Evolutionary conservation across 2,888 invertebrate genomes (phyloP).

Genomic region (Leptinotarsa rubiginosa): DNA sequence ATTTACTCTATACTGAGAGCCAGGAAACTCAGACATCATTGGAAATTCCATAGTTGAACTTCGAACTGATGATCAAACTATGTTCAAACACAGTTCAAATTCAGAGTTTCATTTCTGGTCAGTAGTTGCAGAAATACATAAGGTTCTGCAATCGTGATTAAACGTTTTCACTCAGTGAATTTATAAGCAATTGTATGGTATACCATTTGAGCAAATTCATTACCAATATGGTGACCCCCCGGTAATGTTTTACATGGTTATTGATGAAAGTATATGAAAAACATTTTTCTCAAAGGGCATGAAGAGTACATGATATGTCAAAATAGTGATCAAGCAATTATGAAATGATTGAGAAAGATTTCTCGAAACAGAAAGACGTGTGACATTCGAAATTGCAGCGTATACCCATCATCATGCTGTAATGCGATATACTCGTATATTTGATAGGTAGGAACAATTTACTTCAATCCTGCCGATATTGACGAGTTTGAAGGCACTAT

Average conservation of each 20-base stretch:
- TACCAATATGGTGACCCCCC: no score
- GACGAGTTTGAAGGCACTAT: slow-evolving; percentile 32
- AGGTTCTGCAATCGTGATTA: no score
- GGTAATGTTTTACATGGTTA: background rate
- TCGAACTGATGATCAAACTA: no score
- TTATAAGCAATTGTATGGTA: no score
- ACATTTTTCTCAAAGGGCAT: background rate
- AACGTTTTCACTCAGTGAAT: no score
- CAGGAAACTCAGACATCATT: no score
- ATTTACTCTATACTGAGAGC: no score
- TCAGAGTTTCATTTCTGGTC: no score
- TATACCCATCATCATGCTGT: background rate
- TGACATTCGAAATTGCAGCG: slow-evolving; percentile 3
- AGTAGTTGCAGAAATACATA: no score
- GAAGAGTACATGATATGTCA: background rate
- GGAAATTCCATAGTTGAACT: no score
- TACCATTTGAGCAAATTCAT: no score
- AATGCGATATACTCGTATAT: background rate
- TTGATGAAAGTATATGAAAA: background rate
- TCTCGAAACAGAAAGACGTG: slow-evolving; percentile 1
- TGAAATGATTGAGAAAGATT: background rate
- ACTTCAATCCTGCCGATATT: slow-evolving; percentile 22
- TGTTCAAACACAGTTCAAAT: no score
- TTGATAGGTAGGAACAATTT: slow-evolving; percentile 18
- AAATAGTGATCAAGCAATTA: background rate